A percentile compares a stretch with the other conserved stretches of the same genome.
phyloP scores from a whole-genome alignment of 2,113 vertebrate species.

The Dicrurus megarhynchus region DNA sequence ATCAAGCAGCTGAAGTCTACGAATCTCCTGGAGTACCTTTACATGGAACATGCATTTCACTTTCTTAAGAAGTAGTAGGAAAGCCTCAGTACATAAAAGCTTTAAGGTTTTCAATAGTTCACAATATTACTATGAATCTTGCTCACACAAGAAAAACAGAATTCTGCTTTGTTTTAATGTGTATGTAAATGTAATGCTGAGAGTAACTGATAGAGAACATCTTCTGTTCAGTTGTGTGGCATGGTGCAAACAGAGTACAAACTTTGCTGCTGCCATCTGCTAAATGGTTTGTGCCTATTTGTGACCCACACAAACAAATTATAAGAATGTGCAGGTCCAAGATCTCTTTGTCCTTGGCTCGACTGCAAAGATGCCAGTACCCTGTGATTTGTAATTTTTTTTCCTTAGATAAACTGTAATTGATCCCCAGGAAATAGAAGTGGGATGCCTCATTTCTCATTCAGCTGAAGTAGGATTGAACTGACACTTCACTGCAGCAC shows the following conservation, averaged over 20 bases:
- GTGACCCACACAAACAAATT: not conserved
- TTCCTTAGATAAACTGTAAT: not conserved
- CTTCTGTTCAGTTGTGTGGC: not conserved
- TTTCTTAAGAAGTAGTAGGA: not conserved
- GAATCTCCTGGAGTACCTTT: not conserved
- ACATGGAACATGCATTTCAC: not conserved
- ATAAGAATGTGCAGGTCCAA: not conserved
- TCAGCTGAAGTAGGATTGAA: not conserved
- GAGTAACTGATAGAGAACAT: not conserved
- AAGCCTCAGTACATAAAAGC: not conserved
- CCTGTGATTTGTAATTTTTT: not conserved
- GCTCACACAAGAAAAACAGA: not conserved
- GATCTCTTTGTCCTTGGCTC: slow-evolving; percentile 7
- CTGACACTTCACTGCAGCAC: not conserved
- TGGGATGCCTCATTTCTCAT: not conserved
- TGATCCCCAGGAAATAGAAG: not conserved
- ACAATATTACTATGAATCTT: not conserved
- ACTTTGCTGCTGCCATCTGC: not conserved
- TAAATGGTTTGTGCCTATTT: not conserved
- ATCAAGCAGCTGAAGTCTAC: not conserved
- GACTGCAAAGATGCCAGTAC: not conserved
- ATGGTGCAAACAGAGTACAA: not conserved
- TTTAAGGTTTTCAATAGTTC: not conserved
- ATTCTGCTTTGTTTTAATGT: not conserved
- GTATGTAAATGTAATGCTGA: not conserved